These are phyloP conservation scores for Drosophila mimetica DNA, from an alignment of 2,888 invertebrate genomes.

Conservation along the genomic window DNA sequence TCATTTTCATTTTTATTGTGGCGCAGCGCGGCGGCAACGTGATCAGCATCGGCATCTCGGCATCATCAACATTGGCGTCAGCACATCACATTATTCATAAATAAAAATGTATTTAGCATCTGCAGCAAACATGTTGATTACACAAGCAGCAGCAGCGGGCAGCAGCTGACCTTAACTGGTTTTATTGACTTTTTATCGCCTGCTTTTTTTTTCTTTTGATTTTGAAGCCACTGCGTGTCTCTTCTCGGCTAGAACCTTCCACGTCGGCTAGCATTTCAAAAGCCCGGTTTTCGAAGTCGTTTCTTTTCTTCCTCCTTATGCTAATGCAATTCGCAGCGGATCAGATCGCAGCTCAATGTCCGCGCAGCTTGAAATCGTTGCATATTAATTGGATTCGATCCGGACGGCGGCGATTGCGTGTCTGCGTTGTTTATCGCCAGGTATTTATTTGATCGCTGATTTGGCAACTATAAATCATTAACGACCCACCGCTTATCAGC, in stretches of 20 bases:
- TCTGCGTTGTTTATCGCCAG: slow-evolving; percentile 44
- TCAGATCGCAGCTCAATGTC: slow-evolving; percentile 47
- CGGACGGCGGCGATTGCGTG: slow-evolving; percentile 39
- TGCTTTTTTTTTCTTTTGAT: background rate
- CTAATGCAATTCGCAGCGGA: slow-evolving; percentile 53
- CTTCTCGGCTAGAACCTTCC: slow-evolving; percentile 71
- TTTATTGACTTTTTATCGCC: slow-evolving; percentile 75
- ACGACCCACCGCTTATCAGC: slow-evolving; percentile 35
- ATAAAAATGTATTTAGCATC: slow-evolving; percentile 76
- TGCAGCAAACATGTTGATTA: slow-evolving; percentile 76
- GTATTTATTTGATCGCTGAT: slow-evolving; percentile 50
- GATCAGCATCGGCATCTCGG: slow-evolving; percentile 64
- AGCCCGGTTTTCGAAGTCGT: slow-evolving; percentile 3
- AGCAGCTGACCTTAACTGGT: slow-evolving; percentile 79
- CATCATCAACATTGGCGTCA: slow-evolving; percentile 36
- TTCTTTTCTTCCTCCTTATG: slow-evolving; percentile 34
- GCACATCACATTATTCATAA: slow-evolving; percentile 72
- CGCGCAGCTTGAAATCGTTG: slow-evolving; percentile 53
- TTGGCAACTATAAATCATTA: slow-evolving; percentile 48
- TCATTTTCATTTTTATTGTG: slow-evolving; percentile 71
- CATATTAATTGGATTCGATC: slow-evolving; percentile 66
- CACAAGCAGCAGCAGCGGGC: slow-evolving; percentile 52
- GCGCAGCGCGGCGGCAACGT: slow-evolving; percentile 67
- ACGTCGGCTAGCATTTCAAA: slow-evolving; percentile 62
- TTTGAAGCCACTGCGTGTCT: slow-evolving; percentile 33